These are phyloP conservation scores for Aleadryas rufinucha DNA, from an alignment of 2,113 vertebrate species.

Conservation along the genomic window DNA sequence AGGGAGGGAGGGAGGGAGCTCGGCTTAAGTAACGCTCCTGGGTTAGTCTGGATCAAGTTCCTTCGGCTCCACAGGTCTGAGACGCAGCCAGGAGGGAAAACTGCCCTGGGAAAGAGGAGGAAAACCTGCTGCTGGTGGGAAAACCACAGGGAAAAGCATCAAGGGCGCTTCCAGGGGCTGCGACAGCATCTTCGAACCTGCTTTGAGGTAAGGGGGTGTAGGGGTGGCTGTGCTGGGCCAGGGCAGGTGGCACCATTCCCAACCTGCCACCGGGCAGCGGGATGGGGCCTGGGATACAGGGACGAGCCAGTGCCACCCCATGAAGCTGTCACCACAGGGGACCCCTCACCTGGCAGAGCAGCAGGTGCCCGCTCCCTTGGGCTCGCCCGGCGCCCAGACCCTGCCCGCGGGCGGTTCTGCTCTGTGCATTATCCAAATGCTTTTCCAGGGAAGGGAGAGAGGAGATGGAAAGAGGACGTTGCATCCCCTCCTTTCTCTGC, in stretches of 20 bases:
- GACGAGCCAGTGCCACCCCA: neutral
- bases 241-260: neutral
- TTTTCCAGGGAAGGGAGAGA: neutral
- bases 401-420: rapidly evolving
- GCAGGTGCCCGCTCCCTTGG: rapidly evolving
- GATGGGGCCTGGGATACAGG: neutral
- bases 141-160: rapidly evolving
- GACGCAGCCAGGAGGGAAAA: neutral
- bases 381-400: rapidly evolving
- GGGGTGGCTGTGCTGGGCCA: neutral
- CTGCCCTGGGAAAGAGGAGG: neutral
- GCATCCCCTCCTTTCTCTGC: neutral
- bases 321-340: rapidly evolving
- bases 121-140: neutral
- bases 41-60: constrained; percentile 6
- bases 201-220: neutral
- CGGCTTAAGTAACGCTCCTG: neutral
- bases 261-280: rapidly evolving
- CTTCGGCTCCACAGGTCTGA: neutral
- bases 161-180: rapidly evolving
- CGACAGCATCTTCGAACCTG: neutral
- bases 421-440: neutral
- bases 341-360: no score
- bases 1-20: neutral
- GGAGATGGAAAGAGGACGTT: neutral